Evolutionary conservation across 2,113 vertebrate genomes (phyloP), one percentile per base, ranked within the genome.

Genomic region (Aix galericulata): DNA sequence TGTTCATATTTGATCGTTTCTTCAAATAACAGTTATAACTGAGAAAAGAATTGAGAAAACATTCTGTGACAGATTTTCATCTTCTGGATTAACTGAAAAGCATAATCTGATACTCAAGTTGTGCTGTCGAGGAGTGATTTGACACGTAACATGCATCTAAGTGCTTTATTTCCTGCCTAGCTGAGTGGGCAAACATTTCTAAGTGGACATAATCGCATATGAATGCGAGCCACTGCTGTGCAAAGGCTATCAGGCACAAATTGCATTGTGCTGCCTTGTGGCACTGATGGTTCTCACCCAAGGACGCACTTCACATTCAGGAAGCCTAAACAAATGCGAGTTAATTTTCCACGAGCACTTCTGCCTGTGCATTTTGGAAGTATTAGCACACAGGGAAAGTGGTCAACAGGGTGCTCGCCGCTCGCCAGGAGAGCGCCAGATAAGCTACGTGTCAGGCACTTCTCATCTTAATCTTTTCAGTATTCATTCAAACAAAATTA

Each of bases 1-100:
- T 92, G 69, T 81, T 95, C 94, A 7, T 88, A 90, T 90, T 96
- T 86, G 95, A 95, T 94, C 88, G 92, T 94, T 94, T 89, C 90
- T 90, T 88, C 93, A 93, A 92, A 96, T 95, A 96, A 86, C 94
- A 95, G 77, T 92, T 93, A 91, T 84, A 96, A 96, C 91, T 95
- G 94, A 90, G 95, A 96, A 95, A 68, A 92, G 86, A 94, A 93
- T 91, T 72, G 90, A 82, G 94, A 89, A 96, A 97, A 96, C 95
- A 96, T 94, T 94, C 86, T 95, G 95, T 64, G 52, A 73, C 94
- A 95, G 78, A 87, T 91, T 87, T 83, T 27, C 79, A 0, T 77
- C 50, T 83, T 91, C 93, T 67, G 95, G 86, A 95, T 91, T 92
- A 94, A 79, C 88, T 87, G 88, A 32, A 92, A 93, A 88, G 74